phyloP scores from a whole-genome alignment of 2,797 vertebrate species.

The Phylloscopus collybita region DNA sequence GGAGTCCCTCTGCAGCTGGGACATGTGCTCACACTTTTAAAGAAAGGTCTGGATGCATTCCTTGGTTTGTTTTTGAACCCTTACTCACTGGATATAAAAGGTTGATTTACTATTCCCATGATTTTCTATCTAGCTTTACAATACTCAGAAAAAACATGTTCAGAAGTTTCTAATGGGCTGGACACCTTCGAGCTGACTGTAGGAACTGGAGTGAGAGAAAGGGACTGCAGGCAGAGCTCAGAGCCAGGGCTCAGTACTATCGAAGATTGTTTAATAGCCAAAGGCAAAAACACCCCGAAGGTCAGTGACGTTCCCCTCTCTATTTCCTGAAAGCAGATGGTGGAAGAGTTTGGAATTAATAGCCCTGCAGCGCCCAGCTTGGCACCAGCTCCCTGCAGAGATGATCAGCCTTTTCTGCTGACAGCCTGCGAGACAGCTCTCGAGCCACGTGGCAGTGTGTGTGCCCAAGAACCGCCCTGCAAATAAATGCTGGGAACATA shows the following conservation, averaged over 20 bases:
- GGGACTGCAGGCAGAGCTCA: background rate
- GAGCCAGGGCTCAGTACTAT: background rate
- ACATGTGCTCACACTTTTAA: background rate
- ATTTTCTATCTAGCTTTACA: background rate
- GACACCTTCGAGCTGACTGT: background rate
- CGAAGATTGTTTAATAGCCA: background rate
- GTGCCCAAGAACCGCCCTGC: background rate
- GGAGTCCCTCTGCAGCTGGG: background rate
- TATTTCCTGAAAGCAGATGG: conserved; percentile 60
- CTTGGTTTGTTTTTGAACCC: background rate
- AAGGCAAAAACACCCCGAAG: conserved; percentile 38
- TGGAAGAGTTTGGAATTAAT: conserved; percentile 37
- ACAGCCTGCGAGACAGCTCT: background rate
- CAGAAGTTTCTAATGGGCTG: background rate
- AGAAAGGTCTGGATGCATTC: background rate
- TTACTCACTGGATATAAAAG: background rate
- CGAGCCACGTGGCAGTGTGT: accelerated
- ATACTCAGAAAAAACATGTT: background rate
- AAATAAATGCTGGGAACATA: background rate
- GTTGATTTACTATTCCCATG: background rate
- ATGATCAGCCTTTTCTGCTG: background rate
- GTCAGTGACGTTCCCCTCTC: conserved; percentile 6
- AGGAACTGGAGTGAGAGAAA: background rate
- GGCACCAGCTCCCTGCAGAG: conserved; percentile 19
- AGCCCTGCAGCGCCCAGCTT: background rate